Percentiles rank a stretch among this genome's conserved stretches.
Evolutionary conservation across 2,113 vertebrate genomes (phyloP).

Genomic region (Apistogramma diplotaenia): DNA sequence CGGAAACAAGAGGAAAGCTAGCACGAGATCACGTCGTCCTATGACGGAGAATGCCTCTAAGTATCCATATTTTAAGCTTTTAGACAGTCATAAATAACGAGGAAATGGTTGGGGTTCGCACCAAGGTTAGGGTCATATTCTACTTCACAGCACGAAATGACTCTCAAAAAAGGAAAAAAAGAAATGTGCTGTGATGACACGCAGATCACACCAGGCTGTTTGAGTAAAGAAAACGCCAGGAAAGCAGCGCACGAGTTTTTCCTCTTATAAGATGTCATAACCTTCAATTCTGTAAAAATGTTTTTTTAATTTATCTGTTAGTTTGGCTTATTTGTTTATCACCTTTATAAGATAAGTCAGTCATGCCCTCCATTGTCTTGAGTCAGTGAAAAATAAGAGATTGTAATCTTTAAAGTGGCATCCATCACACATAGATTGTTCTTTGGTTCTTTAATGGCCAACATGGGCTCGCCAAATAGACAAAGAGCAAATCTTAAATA

Average conservation of each 20-base stretch:
- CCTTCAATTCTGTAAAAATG: not conserved
- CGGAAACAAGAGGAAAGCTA: slow-evolving; percentile 8
- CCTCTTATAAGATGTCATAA: not conserved
- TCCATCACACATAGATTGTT: not conserved
- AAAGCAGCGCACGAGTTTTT: not conserved
- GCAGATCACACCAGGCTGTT: not conserved
- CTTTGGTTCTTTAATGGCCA: not conserved
- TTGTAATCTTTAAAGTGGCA: not conserved
- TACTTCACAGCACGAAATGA: not conserved
- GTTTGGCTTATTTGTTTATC: not conserved
- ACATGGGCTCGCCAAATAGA: not conserved
- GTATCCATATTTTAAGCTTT: not conserved
- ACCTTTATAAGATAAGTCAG: not conserved
- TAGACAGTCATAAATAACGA: not conserved
- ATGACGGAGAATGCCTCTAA: not conserved
- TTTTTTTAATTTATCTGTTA: not conserved
- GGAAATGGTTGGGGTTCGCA: not conserved
- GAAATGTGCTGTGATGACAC: not conserved
- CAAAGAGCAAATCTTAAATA: not conserved
- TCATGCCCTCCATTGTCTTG: not conserved
- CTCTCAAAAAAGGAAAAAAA: not conserved
- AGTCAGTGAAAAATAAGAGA: not conserved
- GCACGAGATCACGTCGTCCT: not conserved
- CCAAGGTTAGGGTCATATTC: not conserved
- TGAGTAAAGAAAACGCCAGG: not conserved